A percentile compares a stretch with the other conserved stretches of the same genome.
These are phyloP conservation scores for Asobara japonica DNA, from an alignment of 1,140 invertebrate genomes.

Conservation along the genomic window DNA sequence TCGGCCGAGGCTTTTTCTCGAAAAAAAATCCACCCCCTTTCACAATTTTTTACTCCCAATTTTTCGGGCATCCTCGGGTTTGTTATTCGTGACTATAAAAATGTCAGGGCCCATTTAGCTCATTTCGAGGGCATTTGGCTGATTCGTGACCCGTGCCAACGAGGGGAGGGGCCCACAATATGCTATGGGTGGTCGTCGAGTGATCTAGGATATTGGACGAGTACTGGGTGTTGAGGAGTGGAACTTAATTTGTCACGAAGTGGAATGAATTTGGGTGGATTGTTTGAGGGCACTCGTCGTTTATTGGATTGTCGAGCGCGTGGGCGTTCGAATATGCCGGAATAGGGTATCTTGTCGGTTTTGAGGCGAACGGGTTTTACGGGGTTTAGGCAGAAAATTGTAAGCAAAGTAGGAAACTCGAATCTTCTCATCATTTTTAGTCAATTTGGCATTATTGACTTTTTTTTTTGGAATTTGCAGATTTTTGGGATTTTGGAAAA, in stretches of 20 bases:
- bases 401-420: too few relatives aligned
- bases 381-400: too few relatives aligned
- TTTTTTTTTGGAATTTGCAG: too few relatives aligned
- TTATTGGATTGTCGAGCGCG: slow-evolving; percentile 56
- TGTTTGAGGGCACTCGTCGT: slow-evolving; percentile 55
- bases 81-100: not conserved
- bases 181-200: not conserved
- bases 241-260: slow-evolving; percentile 64
- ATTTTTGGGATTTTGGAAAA: too few relatives aligned
- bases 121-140: too few relatives aligned
- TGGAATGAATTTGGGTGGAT: slow-evolving; percentile 25
- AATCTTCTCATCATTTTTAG: too few relatives aligned
- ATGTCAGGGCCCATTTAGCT: not conserved
- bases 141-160: slow-evolving; percentile 5
- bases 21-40: slow-evolving; percentile 2
- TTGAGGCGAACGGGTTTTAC: too few relatives aligned
- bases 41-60: not conserved
- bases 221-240: slow-evolving; percentile 55
- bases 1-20: slow-evolving; percentile 17
- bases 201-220: slow-evolving; percentile 34
- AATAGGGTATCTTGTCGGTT: too few relatives aligned
- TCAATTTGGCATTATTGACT: too few relatives aligned
- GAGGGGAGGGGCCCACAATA: not conserved
- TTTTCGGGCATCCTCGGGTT: not conserved
- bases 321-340: not conserved